These are phyloP conservation scores for Neotoma lepida DNA, from an alignment of 2,113 vertebrate species.

Conservation along the genomic window DNA sequence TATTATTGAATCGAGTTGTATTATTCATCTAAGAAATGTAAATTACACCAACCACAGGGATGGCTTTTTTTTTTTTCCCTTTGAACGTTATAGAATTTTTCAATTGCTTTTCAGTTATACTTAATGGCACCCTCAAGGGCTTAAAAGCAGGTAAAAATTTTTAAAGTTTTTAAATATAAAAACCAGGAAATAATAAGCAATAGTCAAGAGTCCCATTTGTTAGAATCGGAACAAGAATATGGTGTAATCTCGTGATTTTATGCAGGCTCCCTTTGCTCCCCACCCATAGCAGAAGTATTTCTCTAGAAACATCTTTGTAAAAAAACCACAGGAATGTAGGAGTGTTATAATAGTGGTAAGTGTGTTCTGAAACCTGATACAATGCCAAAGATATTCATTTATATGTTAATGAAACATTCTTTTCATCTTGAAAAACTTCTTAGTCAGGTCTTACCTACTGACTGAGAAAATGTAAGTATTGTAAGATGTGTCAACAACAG, in stretches of 20 bases:
- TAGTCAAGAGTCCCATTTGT: neutral
- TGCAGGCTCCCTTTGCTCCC: fast-evolving
- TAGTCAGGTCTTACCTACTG: conserved; percentile 38
- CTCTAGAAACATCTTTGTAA: neutral
- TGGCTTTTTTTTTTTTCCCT: conserved; percentile 7
- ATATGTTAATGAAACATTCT: conserved; percentile 32
- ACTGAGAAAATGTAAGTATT: conserved; percentile 53
- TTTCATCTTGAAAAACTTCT: conserved; percentile 13
- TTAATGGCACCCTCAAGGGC: neutral
- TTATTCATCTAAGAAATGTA: conserved; percentile 16
- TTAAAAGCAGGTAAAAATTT: neutral
- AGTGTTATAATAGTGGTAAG: neutral
- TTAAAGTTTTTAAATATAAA: neutral
- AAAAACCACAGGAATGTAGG: neutral
- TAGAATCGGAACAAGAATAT: neutral
- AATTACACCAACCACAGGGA: neutral
- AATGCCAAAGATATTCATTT: conserved; percentile 28
- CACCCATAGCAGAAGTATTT: neutral
- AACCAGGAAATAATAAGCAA: conserved; percentile 25
- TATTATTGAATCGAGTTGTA: conserved; percentile 13
- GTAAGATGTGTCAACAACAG: neutral
- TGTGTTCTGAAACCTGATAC: conserved; percentile 10
- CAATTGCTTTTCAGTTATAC: conserved; percentile 35
- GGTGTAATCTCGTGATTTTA: neutral
- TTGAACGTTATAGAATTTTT: neutral